These are phyloP conservation scores for Tenualosa ilisha DNA, from an alignment of 2,797 vertebrate genomes.

Conservation along the genomic window DNA sequence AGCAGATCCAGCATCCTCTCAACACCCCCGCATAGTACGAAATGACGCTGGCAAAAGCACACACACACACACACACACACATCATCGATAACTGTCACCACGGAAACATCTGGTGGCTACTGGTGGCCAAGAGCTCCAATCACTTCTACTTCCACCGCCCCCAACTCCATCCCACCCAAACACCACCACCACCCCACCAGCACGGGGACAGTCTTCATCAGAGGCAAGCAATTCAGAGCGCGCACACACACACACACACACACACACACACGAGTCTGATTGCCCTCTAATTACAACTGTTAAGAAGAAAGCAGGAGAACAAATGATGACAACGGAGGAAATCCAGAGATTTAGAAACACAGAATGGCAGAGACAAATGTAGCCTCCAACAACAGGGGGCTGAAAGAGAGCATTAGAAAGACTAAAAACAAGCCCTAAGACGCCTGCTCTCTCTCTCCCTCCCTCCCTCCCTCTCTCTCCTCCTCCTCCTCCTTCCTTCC, in stretches of 20 bases:
- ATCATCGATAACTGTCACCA: neutral
- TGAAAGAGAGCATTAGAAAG: neutral
- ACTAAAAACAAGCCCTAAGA: neutral
- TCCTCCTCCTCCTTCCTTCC: conserved; percentile 25
- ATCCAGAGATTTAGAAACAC: neutral
- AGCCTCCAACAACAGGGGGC: neutral
- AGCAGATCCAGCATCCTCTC: neutral
- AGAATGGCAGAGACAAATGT: neutral
- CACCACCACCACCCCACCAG: neutral
- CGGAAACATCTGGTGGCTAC: neutral
- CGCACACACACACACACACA: conserved; percentile 9
- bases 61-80: conserved; percentile 44
- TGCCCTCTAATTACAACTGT: neutral
- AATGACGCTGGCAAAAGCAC: conserved; percentile 40
- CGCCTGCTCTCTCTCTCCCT: neutral
- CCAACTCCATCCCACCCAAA: neutral
- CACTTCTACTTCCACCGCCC: neutral
- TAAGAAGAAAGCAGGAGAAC: conserved; percentile 27
- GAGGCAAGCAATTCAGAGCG: neutral
- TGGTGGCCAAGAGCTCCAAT: neutral
- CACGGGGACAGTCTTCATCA: neutral
- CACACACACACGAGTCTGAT: neutral
- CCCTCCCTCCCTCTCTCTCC: neutral
- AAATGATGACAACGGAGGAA: neutral
- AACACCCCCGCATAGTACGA: neutral